A percentile compares a stretch with the other conserved stretches of the same genome.
phyloP scores from a whole-genome alignment of 2,113 vertebrate genomes.

The Heterocephalus glaber region DNA sequence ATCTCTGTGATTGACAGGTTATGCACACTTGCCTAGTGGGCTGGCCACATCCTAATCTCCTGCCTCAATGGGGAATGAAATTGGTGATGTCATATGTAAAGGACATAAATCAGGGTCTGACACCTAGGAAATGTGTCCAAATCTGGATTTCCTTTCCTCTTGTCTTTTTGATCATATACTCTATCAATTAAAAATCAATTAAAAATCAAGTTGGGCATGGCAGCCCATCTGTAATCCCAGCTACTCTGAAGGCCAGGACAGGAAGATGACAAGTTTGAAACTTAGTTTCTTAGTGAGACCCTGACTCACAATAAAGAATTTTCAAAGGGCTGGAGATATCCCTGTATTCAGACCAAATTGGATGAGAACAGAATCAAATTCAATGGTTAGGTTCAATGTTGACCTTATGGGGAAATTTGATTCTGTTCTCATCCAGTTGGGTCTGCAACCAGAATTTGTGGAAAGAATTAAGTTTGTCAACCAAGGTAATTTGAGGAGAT shows the following conservation, averaged over 20 bases:
- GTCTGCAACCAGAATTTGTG: too few species aligned
- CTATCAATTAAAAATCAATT: not conserved
- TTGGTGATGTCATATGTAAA: not conserved
- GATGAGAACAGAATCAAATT: not conserved
- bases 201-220: not conserved
- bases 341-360: not conserved
- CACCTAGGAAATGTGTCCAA: not conserved
- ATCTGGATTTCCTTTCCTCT: not conserved
- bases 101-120: not conserved
- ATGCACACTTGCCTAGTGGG: not conserved
- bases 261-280: not conserved
- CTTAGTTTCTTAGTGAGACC: not conserved
- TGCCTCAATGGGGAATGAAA: not conserved
- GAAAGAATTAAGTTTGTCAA: not conserved
- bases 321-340: not conserved
- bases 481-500: not conserved
- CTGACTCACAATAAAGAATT: not conserved
- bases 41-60: not conserved
- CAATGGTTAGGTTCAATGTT: too few species aligned
- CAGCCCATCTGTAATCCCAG: not conserved
- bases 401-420: not conserved
- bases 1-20: not conserved
- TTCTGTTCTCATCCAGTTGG: too few species aligned
- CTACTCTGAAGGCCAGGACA: not conserved
- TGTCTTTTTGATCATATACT: not conserved